phyloP scores from a whole-genome alignment of 2,888 invertebrate genomes.

The Punctoribates punctum region DNA sequence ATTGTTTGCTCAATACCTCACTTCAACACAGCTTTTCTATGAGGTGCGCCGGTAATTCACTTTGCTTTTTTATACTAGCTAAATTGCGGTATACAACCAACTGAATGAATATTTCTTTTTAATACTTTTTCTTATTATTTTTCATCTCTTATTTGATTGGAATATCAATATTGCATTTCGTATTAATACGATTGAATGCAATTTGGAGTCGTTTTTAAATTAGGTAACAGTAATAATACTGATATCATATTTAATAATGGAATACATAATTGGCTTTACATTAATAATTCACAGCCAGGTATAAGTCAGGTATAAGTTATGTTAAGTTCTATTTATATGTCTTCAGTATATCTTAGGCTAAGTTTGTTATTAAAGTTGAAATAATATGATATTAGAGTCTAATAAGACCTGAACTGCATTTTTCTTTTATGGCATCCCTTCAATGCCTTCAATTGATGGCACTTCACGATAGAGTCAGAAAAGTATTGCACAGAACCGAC shows the following conservation, averaged over 20 bases:
- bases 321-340: neutral
- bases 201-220: constrained; percentile 3
- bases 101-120: neutral
- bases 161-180: constrained; percentile 5
- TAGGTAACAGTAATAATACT: constrained; percentile 3
- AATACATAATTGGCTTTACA: neutral
- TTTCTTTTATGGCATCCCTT: neutral
- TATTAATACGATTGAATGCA: neutral
- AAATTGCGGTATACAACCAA: neutral
- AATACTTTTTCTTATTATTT: neutral
- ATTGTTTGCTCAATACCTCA: neutral
- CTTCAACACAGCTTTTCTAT: neutral
- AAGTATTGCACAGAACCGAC: too few relatives aligned
- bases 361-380: constrained; percentile 5
- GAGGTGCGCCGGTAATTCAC: constrained; percentile 32
- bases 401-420: neutral
- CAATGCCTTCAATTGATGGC: too few relatives aligned
- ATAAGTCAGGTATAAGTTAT: neutral
- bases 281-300: constrained; percentile 17
- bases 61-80: constrained; percentile 8
- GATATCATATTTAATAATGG: neutral
- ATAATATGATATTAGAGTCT: constrained; percentile 6
- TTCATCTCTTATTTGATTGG: neutral
- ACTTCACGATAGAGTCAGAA: too few relatives aligned
- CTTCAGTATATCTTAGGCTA: neutral